Percentiles rank a stretch among this genome's conserved stretches.
These are phyloP conservation scores for Dromius quadrimaculatus DNA, from an alignment of 2,888 invertebrate species.

Conservation along the genomic window DNA sequence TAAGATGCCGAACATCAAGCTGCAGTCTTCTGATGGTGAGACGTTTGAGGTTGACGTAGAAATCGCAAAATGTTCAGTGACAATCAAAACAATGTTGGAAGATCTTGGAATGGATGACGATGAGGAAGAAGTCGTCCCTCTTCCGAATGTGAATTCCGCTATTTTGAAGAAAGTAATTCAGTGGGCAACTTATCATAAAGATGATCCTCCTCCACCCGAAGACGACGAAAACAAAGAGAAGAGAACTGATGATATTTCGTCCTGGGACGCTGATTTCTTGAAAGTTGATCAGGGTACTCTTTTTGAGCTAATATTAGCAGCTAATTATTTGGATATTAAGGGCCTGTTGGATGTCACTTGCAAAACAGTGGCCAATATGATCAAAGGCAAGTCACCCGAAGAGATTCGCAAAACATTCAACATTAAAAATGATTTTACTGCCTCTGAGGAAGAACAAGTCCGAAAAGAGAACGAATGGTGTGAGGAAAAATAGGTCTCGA, in stretches of 20 bases:
- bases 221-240: conserved; percentile 98
- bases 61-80: conserved; percentile 97
- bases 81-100: conserved; percentile 98
- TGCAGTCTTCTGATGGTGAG: conserved; percentile 96
- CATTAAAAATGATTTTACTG: conserved; percentile 96
- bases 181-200: conserved; percentile 94
- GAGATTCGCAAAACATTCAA: conserved; percentile 97
- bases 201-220: conserved; percentile 95
- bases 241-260: conserved; percentile 98
- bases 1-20: conserved; percentile 93
- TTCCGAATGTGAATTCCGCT: conserved; percentile 97
- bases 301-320: conserved; percentile 96
- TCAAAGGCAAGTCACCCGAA: conserved; percentile 97
- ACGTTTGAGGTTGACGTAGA: conserved; percentile 96
- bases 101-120: conserved; percentile 92
- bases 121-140: conserved; percentile 93
- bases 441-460: conserved; percentile 98
- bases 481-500: conserved; percentile 79
- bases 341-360: conserved; percentile 97
- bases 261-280: conserved; percentile 99
- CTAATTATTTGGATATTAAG: conserved; percentile 96
- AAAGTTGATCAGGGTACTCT: conserved; percentile 98
- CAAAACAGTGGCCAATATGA: conserved; percentile 99
- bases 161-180: conserved; percentile 95
- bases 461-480: conserved; percentile 97